These are phyloP conservation scores for Characodon lateralis DNA, from an alignment of 2,797 vertebrate genomes.

Conservation along the genomic window DNA sequence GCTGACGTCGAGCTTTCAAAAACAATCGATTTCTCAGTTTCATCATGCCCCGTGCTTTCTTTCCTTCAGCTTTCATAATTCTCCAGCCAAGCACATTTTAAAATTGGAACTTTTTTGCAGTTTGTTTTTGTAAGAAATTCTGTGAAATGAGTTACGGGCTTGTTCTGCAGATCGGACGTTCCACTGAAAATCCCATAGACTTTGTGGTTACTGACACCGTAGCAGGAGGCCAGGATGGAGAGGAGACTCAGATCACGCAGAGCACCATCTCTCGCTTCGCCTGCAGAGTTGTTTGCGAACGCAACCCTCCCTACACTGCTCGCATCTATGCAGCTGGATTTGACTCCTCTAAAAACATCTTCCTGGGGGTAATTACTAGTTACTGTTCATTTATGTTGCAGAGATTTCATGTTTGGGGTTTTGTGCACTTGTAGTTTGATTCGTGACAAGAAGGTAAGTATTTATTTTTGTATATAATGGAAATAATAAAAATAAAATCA, in stretches of 20 bases:
- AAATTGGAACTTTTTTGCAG: not conserved
- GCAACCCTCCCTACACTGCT: constrained; percentile 89
- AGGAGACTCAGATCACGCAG: constrained; percentile 94
- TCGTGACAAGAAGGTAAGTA: not conserved
- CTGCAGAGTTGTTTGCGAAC: constrained; percentile 95
- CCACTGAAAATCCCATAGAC: constrained; percentile 97
- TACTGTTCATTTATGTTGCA: not conserved
- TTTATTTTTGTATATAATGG: not conserved
- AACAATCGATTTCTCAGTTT: not conserved
- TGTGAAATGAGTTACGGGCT: not conserved
- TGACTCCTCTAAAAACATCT: constrained; percentile 99
- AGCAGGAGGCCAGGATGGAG: constrained; percentile 89
- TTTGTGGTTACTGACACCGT: constrained; percentile 98
- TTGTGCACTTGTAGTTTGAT: constrained; percentile 4
- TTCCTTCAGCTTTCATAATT: not conserved
- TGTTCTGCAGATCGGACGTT: constrained; percentile 91
- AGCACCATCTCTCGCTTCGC: constrained; percentile 99
- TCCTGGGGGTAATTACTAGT: constrained; percentile 92
- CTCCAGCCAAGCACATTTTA: not conserved
- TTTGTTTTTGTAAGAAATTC: not conserved
- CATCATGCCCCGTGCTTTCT: not conserved
- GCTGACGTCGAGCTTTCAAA: not conserved
- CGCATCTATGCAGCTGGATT: constrained; percentile 97
- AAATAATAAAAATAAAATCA: constrained; percentile 16
- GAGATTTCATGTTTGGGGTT: not conserved